These are phyloP conservation scores for Chloroceryle aenea DNA, from an alignment of 2,113 vertebrate genomes.

Conservation along the genomic window DNA sequence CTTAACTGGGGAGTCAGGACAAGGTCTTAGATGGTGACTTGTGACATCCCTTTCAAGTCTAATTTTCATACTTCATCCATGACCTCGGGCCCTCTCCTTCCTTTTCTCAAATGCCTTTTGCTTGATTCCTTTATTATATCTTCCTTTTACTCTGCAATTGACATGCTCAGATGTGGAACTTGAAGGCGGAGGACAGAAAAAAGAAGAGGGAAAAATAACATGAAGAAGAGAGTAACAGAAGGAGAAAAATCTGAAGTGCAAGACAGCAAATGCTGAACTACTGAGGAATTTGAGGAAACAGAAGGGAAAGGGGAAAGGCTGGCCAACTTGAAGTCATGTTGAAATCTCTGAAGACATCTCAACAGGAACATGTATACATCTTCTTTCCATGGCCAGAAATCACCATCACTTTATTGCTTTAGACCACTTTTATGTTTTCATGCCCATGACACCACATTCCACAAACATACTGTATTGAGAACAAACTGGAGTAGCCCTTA, in stretches of 20 bases:
- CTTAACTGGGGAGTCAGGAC: slow-evolving; percentile 67
- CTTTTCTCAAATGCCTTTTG: slow-evolving; percentile 51
- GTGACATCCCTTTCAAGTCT: slow-evolving; percentile 65
- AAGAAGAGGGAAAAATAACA: slow-evolving; percentile 46
- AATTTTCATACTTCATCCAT: slow-evolving; percentile 64
- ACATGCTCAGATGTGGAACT: slow-evolving; percentile 54
- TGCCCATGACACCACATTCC: background rate
- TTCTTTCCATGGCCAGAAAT: background rate
- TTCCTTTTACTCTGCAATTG: slow-evolving; percentile 57
- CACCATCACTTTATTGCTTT: background rate
- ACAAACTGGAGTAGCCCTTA: background rate
- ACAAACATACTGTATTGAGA: background rate
- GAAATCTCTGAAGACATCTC: background rate
- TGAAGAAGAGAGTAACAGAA: slow-evolving; percentile 40
- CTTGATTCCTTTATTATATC: slow-evolving; percentile 56
- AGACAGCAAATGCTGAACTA: slow-evolving; percentile 28
- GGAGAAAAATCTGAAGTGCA: slow-evolving; percentile 27
- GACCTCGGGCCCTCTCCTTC: slow-evolving; percentile 61
- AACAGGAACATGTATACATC: background rate
- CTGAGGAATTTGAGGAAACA: slow-evolving; percentile 29
- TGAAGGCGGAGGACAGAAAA: slow-evolving; percentile 54
- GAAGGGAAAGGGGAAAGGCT: background rate
- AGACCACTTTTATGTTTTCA: background rate
- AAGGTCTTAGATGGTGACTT: slow-evolving; percentile 58
- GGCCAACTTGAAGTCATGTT: background rate